phyloP scores from a whole-genome alignment of 2,797 vertebrate species.

The Malacoraja senta region DNA sequence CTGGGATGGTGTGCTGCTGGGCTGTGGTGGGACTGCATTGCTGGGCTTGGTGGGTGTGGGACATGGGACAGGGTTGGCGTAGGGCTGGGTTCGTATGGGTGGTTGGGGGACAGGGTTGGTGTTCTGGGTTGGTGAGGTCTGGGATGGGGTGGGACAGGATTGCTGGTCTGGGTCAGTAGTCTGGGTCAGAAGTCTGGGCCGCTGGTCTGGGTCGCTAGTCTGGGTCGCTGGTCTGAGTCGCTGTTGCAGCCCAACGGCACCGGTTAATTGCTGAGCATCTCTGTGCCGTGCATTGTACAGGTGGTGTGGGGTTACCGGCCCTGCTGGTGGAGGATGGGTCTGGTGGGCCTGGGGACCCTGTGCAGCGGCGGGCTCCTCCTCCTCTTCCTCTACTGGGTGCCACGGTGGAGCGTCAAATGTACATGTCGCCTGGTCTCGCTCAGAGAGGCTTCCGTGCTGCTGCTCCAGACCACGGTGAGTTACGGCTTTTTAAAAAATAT shows the following conservation, averaged over 20 bases:
- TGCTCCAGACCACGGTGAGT: slow-evolving; percentile 42
- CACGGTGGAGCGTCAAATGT: neutral
- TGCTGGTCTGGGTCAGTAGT: too few species aligned
- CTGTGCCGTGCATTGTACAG: neutral
- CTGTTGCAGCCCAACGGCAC: neutral
- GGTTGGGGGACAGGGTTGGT: neutral
- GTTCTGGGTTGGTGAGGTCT: neutral
- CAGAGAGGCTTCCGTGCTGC: neutral
- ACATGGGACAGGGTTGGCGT: too few species aligned
- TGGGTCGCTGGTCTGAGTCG: too few species aligned
- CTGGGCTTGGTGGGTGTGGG: neutral
- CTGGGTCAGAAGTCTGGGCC: too few species aligned
- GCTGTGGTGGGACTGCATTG: too few species aligned
- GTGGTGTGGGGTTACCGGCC: neutral
- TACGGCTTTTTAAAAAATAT: too few species aligned
- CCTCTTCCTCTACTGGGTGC: slow-evolving; percentile 6
- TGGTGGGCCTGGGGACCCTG: neutral
- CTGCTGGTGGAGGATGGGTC: neutral
- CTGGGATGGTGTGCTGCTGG: too few species aligned
- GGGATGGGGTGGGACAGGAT: neutral
- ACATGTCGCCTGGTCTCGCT: neutral
- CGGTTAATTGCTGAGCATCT: too few species aligned
- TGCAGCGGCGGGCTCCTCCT: slow-evolving; percentile 1
- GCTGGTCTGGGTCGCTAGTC: too few species aligned
- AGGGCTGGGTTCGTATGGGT: too few species aligned